A percentile compares a stretch with the other conserved stretches of the same genome.
phyloP scores from a whole-genome alignment of 1,140 invertebrate genomes.

The Scaptomyza hsui region DNA sequence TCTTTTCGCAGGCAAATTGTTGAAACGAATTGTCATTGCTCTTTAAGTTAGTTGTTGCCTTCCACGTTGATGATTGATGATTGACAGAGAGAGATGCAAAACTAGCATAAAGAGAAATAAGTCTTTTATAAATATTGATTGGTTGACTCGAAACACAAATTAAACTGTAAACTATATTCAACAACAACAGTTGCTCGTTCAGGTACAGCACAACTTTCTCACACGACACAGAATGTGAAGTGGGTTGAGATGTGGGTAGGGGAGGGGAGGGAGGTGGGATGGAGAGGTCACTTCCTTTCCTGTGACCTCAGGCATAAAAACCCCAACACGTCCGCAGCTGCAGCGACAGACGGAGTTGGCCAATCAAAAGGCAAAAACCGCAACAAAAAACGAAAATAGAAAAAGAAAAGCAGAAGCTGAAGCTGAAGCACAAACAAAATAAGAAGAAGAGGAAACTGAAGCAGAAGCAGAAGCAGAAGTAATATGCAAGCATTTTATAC shows the following conservation, averaged over 20 bases:
- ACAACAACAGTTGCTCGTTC: neutral
- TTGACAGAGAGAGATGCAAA: constrained; percentile 37
- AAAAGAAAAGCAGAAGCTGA: constrained; percentile 16
- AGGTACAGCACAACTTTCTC: constrained; percentile 27
- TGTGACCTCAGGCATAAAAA: constrained; percentile 51
- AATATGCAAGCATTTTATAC: constrained; percentile 76
- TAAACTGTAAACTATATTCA: constrained; percentile 1
- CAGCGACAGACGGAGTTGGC: constrained; percentile 34
- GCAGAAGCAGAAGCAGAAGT: constrained; percentile 38
- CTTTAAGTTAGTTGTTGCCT: constrained; percentile 52
- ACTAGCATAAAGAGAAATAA: constrained; percentile 13
- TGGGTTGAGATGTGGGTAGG: too few relatives aligned
- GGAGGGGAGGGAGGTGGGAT: too few relatives aligned
- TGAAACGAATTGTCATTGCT: constrained; percentile 51
- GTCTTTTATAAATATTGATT: neutral
- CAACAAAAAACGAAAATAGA: constrained; percentile 24
- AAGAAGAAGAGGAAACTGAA: constrained; percentile 9
- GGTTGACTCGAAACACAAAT: neutral
- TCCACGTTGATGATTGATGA: constrained; percentile 32
- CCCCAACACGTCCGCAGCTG: constrained; percentile 53
- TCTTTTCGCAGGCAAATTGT: constrained; percentile 37
- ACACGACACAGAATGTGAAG: constrained; percentile 3
- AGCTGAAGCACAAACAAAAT: constrained; percentile 1
- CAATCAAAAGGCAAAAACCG: constrained; percentile 70
- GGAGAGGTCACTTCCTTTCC: constrained; percentile 65